These are phyloP conservation scores for Acrocephalus arundinaceus DNA, from an alignment of 2,113 vertebrate species.

Conservation along the genomic window DNA sequence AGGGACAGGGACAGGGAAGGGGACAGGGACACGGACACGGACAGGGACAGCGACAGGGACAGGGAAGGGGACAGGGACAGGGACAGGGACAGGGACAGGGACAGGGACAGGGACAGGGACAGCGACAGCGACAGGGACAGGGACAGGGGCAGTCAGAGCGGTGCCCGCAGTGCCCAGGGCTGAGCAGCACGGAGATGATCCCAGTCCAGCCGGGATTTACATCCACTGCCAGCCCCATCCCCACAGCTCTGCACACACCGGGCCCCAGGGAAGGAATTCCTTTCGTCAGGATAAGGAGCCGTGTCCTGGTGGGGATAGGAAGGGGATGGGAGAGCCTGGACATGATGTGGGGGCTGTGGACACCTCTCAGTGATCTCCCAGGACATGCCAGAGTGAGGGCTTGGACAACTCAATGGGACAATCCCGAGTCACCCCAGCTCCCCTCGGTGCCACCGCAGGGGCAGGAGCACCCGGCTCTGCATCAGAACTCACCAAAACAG, in stretches of 20 bases:
- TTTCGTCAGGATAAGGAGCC: not conserved
- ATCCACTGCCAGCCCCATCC: not conserved
- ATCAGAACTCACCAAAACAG: not conserved
- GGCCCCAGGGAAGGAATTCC: not conserved
- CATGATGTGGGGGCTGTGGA: not conserved
- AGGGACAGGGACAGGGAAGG: too few species aligned
- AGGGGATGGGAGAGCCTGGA: not conserved
- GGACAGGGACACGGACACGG: too few species aligned
- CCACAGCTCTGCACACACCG: rapidly evolving
- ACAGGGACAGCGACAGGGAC: too few species aligned
- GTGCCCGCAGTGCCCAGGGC: rapidly evolving
- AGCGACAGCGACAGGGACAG: not conserved
- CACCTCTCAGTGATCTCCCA: not conserved
- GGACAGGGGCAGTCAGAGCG: rapidly evolving
- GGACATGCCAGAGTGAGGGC: rapidly evolving
- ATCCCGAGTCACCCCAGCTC: not conserved
- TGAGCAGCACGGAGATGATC: not conserved
- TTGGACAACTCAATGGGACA: not conserved
- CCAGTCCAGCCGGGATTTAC: not conserved
- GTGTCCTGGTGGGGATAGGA: not conserved
- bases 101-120: too few species aligned
- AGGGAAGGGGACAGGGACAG: too few species aligned
- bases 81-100: too few species aligned
- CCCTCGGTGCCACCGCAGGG: rapidly evolving
- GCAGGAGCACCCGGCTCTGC: rapidly evolving